These are phyloP conservation scores for Andrena haemorrhoa DNA, from an alignment of 2,888 invertebrate genomes.

Conservation along the genomic window DNA sequence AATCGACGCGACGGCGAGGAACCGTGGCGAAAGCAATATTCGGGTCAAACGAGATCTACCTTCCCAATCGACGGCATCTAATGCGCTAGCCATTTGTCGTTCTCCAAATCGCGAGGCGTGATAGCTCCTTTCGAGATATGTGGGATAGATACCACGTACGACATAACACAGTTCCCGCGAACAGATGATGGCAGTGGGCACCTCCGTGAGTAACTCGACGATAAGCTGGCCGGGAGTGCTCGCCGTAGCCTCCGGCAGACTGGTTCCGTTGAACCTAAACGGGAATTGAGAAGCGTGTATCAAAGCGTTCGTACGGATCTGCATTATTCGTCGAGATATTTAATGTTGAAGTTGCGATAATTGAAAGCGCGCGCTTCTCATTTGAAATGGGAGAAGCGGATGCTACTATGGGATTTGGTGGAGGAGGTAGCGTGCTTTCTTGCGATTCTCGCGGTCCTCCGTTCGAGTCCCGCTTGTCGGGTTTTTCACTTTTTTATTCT, in stretches of 20 bases:
- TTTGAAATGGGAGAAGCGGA: too few species aligned
- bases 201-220: constrained; percentile 5
- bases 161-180: constrained; percentile 46
- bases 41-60: constrained; percentile 71
- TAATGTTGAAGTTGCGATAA: background rate
- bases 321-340: background rate
- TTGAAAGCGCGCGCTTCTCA: too few species aligned
- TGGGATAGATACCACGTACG: constrained; percentile 27
- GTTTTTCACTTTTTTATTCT: background rate
- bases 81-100: constrained; percentile 77
- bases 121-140: constrained; percentile 27
- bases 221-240: constrained; percentile 5
- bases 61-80: constrained; percentile 79
- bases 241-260: background rate
- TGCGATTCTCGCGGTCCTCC: background rate
- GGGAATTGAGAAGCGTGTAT: background rate
- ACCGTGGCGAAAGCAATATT: constrained; percentile 8
- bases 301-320: background rate
- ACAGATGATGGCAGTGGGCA: constrained; percentile 53
- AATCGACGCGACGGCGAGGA: background rate
- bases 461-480: background rate
- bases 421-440: background rate
- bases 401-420: too few species aligned
- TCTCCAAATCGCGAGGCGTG: constrained; percentile 38
- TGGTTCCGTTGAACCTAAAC: background rate